Evolutionary conservation across 2,797 vertebrate species (phyloP).

Genomic region (Scyliorhinus canicula): DNA sequence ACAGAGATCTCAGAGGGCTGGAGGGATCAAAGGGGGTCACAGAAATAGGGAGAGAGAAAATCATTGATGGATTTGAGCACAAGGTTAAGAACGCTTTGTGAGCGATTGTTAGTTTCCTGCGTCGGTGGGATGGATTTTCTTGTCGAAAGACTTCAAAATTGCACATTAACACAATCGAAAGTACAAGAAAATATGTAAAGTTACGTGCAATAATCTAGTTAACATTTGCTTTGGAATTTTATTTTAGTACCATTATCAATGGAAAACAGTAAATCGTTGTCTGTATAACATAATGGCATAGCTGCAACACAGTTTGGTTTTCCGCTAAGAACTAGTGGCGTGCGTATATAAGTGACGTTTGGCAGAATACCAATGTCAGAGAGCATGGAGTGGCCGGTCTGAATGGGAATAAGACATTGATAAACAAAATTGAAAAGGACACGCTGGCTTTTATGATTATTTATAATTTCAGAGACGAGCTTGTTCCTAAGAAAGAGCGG

Average conservation of each 20-base stretch:
- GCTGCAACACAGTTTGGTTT: not conserved
- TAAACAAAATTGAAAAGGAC: not conserved
- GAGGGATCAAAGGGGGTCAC: not conserved
- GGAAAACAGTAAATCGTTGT: not conserved
- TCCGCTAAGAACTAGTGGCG: not conserved
- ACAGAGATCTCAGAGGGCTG: not conserved
- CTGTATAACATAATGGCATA: not conserved
- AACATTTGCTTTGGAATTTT: slow-evolving; percentile 10
- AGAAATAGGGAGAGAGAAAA: not conserved
- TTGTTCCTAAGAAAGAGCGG: not conserved
- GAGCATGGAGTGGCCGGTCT: too few species aligned
- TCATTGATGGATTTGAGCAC: not conserved
- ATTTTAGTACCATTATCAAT: not conserved
- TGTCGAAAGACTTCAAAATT: not conserved
- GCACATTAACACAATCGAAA: not conserved
- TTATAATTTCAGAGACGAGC: not conserved
- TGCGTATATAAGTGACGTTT: not conserved
- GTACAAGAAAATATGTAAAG: not conserved
- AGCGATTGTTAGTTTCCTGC: not conserved
- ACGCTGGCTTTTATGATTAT: not conserved
- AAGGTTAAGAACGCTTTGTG: not conserved
- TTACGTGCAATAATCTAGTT: not conserved
- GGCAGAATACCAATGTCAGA: not conserved
- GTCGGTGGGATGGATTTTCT: not conserved
- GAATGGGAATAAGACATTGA: not conserved